Evolutionary conservation across 2,113 vertebrate species (phyloP).

Genomic region (Malurus melanocephalus): DNA sequence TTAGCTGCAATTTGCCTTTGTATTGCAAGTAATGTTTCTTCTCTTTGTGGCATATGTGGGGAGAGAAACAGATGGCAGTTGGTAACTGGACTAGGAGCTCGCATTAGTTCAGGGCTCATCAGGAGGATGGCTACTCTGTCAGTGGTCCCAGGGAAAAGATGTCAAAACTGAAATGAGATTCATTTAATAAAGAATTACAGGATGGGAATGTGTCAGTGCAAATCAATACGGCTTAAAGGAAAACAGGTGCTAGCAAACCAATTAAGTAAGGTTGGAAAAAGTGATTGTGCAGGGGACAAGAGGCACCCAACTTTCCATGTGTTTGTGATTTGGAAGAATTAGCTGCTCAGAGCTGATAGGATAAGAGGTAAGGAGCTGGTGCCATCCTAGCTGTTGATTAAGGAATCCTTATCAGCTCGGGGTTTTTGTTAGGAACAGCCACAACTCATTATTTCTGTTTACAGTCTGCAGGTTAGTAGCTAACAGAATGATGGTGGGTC

Average conservation of each 20-base stretch:
- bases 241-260: neutral
- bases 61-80: neutral
- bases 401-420: neutral
- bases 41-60: neutral
- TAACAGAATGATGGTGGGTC: neutral
- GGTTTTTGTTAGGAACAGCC: neutral
- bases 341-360: neutral
- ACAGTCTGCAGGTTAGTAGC: neutral
- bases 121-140: neutral
- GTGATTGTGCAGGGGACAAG: neutral
- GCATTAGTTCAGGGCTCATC: neutral
- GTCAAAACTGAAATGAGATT: neutral
- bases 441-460: neutral
- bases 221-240: neutral
- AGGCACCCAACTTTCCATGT: neutral
- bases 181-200: neutral
- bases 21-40: neutral
- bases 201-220: neutral
- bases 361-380: neutral
- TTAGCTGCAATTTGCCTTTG: neutral
- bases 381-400: neutral
- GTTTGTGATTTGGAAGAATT: neutral
- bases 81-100: neutral
- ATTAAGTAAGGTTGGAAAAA: neutral
- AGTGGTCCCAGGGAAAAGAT: neutral